A percentile compares a stretch with the other conserved stretches of the same genome.
Evolutionary conservation across 1,140 invertebrate genomes (phyloP).

Genomic region (Diachasma alloeum): DNA sequence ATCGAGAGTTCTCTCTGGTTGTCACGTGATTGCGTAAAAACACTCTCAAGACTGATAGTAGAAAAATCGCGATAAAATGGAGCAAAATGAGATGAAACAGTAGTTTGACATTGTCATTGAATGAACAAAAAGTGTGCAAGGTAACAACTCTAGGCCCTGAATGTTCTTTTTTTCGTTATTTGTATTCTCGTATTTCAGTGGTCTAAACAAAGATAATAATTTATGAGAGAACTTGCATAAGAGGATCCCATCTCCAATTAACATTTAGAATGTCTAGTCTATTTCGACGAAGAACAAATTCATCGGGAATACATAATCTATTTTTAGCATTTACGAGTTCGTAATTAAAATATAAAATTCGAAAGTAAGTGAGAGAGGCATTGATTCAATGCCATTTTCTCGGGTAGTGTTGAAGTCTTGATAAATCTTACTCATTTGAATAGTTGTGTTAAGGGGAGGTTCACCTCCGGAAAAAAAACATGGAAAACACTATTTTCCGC

Average conservation of each 20-base stretch:
- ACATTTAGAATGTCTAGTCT: conserved; percentile 51
- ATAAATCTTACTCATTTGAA: neutral
- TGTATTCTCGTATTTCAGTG: conserved; percentile 31
- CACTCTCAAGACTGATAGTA: conserved; percentile 50
- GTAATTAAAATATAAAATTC: conserved; percentile 24
- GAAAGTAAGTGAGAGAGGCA: conserved; percentile 21
- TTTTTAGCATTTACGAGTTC: conserved; percentile 40
- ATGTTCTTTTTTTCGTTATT: neutral
- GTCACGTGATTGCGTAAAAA: neutral
- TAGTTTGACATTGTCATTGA: conserved; percentile 6
- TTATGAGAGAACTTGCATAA: neutral
- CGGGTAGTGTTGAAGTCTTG: neutral
- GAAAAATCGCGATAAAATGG: conserved; percentile 17
- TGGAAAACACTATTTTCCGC: too few species aligned
- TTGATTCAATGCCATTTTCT: conserved; percentile 28
- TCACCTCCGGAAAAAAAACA: too few species aligned
- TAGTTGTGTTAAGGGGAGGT: neutral
- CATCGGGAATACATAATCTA: conserved; percentile 44
- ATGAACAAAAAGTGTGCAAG: neutral
- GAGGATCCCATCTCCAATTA: conserved; percentile 2
- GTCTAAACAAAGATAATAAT: conserved; percentile 37
- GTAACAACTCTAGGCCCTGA: neutral
- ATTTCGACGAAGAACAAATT: conserved; percentile 32
- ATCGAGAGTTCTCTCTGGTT: neutral
- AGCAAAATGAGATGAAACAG: conserved; percentile 29